phyloP scores from a whole-genome alignment of 2,888 invertebrate genomes.

The Axea sp. region DNA sequence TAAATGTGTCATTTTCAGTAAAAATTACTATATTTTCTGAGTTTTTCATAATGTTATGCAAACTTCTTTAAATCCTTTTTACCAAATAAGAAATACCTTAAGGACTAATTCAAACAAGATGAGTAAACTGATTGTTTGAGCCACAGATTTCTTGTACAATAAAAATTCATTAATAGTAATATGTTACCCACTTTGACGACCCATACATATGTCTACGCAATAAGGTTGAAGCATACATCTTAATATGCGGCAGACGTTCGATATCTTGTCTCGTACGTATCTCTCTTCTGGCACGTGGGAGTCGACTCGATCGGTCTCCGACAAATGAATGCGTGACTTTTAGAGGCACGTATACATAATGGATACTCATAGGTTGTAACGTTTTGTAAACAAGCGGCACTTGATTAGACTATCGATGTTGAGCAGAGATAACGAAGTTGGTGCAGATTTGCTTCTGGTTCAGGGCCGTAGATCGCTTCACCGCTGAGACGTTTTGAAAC shows the following conservation, averaged over 20 bases:
- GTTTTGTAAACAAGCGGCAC: constrained; percentile 72
- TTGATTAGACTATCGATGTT: constrained; percentile 68
- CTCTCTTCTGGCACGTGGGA: constrained; percentile 67
- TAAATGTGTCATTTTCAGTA: too few species aligned
- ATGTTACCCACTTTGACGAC: too few species aligned
- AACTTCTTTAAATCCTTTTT: too few species aligned
- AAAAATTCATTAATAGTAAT: too few species aligned
- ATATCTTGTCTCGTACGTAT: constrained; percentile 62
- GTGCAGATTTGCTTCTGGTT: constrained; percentile 51
- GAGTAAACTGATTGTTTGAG: too few species aligned
- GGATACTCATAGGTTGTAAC: constrained; percentile 70
- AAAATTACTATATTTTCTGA: too few species aligned
- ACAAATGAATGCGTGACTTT: constrained; percentile 70
- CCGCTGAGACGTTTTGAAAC: too few species aligned
- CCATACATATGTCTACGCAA: constrained; percentile 5
- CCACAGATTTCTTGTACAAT: too few species aligned
- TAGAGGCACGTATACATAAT: constrained; percentile 60
- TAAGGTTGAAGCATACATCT: constrained; percentile 18
- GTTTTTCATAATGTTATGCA: too few species aligned
- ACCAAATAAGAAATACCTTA: too few species aligned
- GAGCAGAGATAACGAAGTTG: constrained; percentile 57
- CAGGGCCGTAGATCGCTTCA: constrained; percentile 19
- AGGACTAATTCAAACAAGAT: too few species aligned
- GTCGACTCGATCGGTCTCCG: constrained; percentile 68
- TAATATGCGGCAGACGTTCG: constrained; percentile 58